Base-by-base conservation (phyloP, 2,797 vertebrate species). In the Acanthornis magna region DNA sequence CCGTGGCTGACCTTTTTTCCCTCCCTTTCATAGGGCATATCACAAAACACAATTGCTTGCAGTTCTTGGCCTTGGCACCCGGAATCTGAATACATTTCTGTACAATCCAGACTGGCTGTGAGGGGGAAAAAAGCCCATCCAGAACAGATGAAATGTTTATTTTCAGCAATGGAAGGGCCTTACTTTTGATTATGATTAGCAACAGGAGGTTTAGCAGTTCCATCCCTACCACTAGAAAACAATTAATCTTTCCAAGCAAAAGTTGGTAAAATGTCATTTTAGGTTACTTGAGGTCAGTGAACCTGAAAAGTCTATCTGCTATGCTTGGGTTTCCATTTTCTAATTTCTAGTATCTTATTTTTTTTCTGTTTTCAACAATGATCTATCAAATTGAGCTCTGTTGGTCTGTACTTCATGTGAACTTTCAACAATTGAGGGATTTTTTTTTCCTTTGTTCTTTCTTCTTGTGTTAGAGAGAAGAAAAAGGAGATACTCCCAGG, bases 401-500 rank as follows among this genome's bases (percentile, higher is more conserved):
- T 32, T 47, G 22, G 16, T 50, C 67, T 82, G 29, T 62, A 29
- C 5, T 78, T 75, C 42, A 25, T 25, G 18, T 45, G 16, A 68
- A 32, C 26, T 27, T 19, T 40, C 45, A 54, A 63, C 76, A 36
- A 10, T 19, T 51, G 34, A 68, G 12, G 88, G 58, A 72, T 38
- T 8, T 43, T 53, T n/a, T 60, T 70, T 23, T 10, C 8, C 27
- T 85, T 13, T n/a, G 20, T 50, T 12, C 13, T 66, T 40, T 21
- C 61, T 62, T 93, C 57, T 11, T 85, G 42, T 42, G 10, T 50
- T 78, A 99, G 98, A 97, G 95, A 47, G 96, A 97, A 77, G 92
- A 93, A 43, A 97, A 97, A 81, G 98, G 97, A 95, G 90, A 94
- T 61, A 80, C 72, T 60, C 97, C 97, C n/a, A 98, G 91, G 93